These are phyloP conservation scores for Protonibea diacanthus DNA, from an alignment of 2,797 vertebrate genomes.

Conservation along the genomic window DNA sequence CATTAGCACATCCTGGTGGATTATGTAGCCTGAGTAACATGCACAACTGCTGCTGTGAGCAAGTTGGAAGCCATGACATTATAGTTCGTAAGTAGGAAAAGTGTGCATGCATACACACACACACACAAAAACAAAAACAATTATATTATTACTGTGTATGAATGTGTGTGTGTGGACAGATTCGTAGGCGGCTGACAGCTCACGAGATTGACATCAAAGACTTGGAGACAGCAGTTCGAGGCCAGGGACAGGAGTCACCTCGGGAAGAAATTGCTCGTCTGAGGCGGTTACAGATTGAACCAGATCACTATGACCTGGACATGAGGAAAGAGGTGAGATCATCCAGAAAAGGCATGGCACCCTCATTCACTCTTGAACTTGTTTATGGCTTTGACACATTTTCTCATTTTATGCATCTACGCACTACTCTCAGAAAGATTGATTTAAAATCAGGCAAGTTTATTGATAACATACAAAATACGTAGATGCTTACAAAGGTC, in stretches of 20 bases:
- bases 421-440: neutral
- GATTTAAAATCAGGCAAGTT: neutral
- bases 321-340: constrained; percentile 88
- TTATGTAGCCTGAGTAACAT: no score
- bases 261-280: constrained; percentile 94
- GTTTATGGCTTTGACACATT: neutral
- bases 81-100: no score
- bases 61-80: no score
- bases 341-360: neutral
- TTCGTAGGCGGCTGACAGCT: constrained; percentile 91
- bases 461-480: neutral
- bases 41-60: no score
- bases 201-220: constrained; percentile 97
- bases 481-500: neutral
- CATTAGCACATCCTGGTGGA: no score
- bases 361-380: neutral
- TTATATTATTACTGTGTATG: neutral
- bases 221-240: constrained; percentile 91
- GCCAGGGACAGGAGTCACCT: constrained; percentile 91
- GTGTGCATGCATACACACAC: no score
- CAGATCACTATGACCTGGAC: constrained; percentile 88
- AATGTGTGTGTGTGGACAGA: constrained; percentile 77
- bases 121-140: no score
- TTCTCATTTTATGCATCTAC: neutral
- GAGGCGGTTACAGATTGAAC: constrained; percentile 89